Percentiles rank a stretch among this genome's conserved stretches.
Evolutionary conservation across 1,140 invertebrate species (phyloP).

Genomic region (Phocides pigmalion): DNA sequence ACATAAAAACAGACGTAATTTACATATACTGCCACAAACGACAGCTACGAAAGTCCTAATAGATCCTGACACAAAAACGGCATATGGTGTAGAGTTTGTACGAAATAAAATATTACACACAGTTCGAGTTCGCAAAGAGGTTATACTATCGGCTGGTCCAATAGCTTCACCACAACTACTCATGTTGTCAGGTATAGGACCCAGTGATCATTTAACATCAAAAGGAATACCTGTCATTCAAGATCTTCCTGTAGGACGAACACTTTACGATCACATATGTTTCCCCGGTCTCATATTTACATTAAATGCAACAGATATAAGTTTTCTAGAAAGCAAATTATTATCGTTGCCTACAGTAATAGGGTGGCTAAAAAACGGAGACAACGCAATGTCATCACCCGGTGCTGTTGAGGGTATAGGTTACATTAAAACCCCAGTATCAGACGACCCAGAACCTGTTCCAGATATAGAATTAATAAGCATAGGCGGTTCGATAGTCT

Average conservation of each 20-base stretch:
- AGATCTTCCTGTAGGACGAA: slow-evolving; percentile 85
- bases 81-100: slow-evolving; percentile 87
- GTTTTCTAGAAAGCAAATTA: slow-evolving; percentile 59
- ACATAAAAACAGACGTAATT: slow-evolving; percentile 85
- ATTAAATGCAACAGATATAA: slow-evolving; percentile 79
- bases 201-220: slow-evolving; percentile 82
- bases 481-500: slow-evolving; percentile 82
- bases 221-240: slow-evolving; percentile 80
- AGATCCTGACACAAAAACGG: slow-evolving; percentile 84
- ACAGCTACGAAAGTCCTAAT: slow-evolving; percentile 87
- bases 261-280: slow-evolving; percentile 85
- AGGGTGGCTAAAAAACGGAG: slow-evolving; percentile 77
- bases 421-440: slow-evolving; percentile 86
- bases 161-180: slow-evolving; percentile 86
- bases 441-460: slow-evolving; percentile 82
- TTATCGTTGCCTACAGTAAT: slow-evolving; percentile 41
- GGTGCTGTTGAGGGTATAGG: slow-evolving; percentile 87
- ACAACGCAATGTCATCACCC: slow-evolving; percentile 77
- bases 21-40: slow-evolving; percentile 85
- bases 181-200: slow-evolving; percentile 88
- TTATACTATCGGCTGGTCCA: slow-evolving; percentile 85
- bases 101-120: slow-evolving; percentile 66
- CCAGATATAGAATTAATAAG: slow-evolving; percentile 88
- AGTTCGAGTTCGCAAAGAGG: slow-evolving; percentile 82
- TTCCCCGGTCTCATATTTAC: slow-evolving; percentile 87